phyloP scores from a whole-genome alignment of 2,113 vertebrate genomes.

The Sorex fumeus region DNA sequence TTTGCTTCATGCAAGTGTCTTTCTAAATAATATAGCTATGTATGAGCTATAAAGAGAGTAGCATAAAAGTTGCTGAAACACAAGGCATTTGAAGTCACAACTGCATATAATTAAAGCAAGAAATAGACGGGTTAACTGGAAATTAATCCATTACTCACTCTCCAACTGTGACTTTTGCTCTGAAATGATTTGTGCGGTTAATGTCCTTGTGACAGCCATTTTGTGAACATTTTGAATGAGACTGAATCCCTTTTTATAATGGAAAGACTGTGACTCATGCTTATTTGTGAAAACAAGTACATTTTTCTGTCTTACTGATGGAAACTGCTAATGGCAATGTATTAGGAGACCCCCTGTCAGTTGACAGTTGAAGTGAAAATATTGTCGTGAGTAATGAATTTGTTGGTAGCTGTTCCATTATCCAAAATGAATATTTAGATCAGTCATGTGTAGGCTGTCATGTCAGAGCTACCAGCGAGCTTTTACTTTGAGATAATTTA shows the following conservation, averaged over 20 bases:
- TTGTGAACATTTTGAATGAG: slow-evolving; percentile 42
- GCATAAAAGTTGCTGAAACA: slow-evolving; percentile 23
- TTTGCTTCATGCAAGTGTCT: slow-evolving; percentile 7
- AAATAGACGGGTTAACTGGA: background rate
- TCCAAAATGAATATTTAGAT: slow-evolving; percentile 47
- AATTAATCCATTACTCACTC: slow-evolving; percentile 3
- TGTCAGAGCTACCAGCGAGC: background rate
- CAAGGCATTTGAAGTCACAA: slow-evolving; percentile 21
- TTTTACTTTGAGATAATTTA: slow-evolving; percentile 14
- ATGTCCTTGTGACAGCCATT: slow-evolving; percentile 9
- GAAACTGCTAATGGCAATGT: background rate
- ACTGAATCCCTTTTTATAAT: slow-evolving; percentile 34
- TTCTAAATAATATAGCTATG: background rate
- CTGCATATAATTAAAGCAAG: slow-evolving; percentile 38
- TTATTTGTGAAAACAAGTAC: slow-evolving; percentile 52
- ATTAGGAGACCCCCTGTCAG: background rate
- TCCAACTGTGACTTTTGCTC: background rate
- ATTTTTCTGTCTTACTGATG: slow-evolving; percentile 18
- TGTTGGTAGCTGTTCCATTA: slow-evolving; percentile 60
- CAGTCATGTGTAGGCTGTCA: background rate
- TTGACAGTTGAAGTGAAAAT: slow-evolving; percentile 66
- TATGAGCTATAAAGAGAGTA: background rate
- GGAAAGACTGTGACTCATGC: slow-evolving; percentile 1
- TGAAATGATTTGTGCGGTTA: slow-evolving; percentile 46
- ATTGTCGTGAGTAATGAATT: slow-evolving; percentile 40